Conservation (phyloP, 2,888 invertebrate species). For the Eueremaeus valkanovi region DNA sequence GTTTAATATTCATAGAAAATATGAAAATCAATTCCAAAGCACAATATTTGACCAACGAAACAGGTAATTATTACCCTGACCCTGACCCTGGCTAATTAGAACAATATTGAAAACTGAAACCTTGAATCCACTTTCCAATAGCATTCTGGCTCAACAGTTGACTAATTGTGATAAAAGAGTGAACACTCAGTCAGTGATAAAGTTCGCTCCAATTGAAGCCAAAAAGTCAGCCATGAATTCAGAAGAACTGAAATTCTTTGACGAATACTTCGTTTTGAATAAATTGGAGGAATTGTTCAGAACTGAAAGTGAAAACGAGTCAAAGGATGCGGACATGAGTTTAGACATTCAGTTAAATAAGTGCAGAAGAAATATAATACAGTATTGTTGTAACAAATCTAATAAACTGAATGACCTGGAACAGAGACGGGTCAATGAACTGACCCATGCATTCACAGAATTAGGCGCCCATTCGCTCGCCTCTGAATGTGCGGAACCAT, state of each 20-base stretch:
- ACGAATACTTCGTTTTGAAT: neutral
- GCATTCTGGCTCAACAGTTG: too few relatives aligned
- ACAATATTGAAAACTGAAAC: too few relatives aligned
- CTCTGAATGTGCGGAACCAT: neutral
- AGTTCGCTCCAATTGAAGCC: slow-evolving; percentile 4
- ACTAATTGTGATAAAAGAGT: too few relatives aligned
- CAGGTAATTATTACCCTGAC: too few relatives aligned
- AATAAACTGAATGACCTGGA: slow-evolving; percentile 38
- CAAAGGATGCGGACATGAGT: too few relatives aligned
- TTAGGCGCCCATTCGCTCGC: neutral
- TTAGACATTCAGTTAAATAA: neutral
- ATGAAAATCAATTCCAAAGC: too few relatives aligned
- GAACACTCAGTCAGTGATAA: neutral
- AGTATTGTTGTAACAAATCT: neutral
- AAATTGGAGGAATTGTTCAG: neutral
- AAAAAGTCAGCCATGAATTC: neutral
- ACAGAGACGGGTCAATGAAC: slow-evolving; percentile 19
- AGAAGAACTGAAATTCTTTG: neutral
- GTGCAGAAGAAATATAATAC: neutral
- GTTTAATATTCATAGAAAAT: too few relatives aligned
- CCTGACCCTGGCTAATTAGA: too few relatives aligned
- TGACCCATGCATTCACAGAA: slow-evolving; percentile 55
- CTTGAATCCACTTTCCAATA: neutral
- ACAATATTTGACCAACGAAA: too few relatives aligned
- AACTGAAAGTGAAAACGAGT: neutral